Conservation (phyloP, 2,888 invertebrate genomes). For the Heliconius ismenius region DNA sequence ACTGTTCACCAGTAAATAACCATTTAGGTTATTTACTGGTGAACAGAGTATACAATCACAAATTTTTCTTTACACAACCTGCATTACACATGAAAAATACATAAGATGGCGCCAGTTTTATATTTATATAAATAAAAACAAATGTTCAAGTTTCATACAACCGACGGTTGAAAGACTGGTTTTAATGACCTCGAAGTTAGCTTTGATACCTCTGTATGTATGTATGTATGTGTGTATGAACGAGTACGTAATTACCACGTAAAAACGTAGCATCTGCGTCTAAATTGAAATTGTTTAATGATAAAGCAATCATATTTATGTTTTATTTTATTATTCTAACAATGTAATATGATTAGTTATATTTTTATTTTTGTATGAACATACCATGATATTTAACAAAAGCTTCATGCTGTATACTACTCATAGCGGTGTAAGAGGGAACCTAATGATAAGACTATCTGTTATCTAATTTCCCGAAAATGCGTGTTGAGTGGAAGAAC, state of each 20-base stretch:
- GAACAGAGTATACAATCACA: background rate
- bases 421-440: too few species aligned
- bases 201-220: background rate
- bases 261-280: conserved; percentile 5
- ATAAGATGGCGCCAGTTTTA: background rate
- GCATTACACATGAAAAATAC: background rate
- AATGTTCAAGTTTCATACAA: background rate
- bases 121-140: conserved; percentile 10
- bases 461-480: too few species aligned
- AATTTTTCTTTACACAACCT: background rate
- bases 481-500: too few species aligned
- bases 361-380: too few species aligned
- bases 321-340: background rate
- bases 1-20: too few species aligned
- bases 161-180: conserved; percentile 9
- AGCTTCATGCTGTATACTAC: too few species aligned
- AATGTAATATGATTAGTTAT: background rate
- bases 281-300: background rate
- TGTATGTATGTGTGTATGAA: background rate
- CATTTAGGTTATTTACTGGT: too few species aligned
- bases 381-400: too few species aligned
- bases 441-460: too few species aligned
- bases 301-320: background rate
- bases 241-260: background rate
- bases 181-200: conserved; percentile 9